Base-by-base conservation (phyloP, 2,888 invertebrate genomes). In the Ptychoptera albimana region DNA sequence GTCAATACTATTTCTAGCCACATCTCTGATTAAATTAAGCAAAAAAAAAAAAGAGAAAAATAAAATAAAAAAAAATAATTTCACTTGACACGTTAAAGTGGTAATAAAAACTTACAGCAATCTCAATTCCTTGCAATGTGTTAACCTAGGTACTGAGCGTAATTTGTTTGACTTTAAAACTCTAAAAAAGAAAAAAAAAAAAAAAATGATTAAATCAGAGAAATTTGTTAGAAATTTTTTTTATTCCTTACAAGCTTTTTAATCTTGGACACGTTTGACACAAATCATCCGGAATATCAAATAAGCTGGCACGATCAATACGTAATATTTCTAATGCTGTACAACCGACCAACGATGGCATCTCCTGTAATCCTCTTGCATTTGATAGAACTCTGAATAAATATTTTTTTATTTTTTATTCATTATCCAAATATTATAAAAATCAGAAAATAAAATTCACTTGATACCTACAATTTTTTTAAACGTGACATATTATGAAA, bases 131-230 rank as follows among this genome's bases (percentile, higher is more conserved):
- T 71, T 71, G 68, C 93, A 94, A 51, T 73, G 73, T 52, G 70
- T 73, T 57, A 93, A 71, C 54, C 82, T 77, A 39, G 93, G 92
- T 55, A 93, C 69, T 47, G 66, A 66, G 45, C 72, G 72, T 55
- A 94, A 68, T 54, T 72, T 72, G 70, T 93, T 94, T 37, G 83
- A 85, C 66, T 89, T 86, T 56, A 88, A 69, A 64, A 88, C 86
- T 57, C 89, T 89, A 70, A 38, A 69, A 70, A 52, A 57, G 51
- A 50, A 50, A 50, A 50, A 10, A 34, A 38, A 37, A 7, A 14
- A 42, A n/a, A 32, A 44, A 39, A 13, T 15, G 23, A 42, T 38
- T 32, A 11, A 11, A 37, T 13, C 5, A 38, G 32, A 30, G 16
- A 4, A n/a, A 23, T 14, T 7, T 37, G 38, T 9, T 35, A 9